Evolutionary conservation across 2,888 invertebrate genomes (phyloP).

Genomic region (Xylophagus ater): DNA sequence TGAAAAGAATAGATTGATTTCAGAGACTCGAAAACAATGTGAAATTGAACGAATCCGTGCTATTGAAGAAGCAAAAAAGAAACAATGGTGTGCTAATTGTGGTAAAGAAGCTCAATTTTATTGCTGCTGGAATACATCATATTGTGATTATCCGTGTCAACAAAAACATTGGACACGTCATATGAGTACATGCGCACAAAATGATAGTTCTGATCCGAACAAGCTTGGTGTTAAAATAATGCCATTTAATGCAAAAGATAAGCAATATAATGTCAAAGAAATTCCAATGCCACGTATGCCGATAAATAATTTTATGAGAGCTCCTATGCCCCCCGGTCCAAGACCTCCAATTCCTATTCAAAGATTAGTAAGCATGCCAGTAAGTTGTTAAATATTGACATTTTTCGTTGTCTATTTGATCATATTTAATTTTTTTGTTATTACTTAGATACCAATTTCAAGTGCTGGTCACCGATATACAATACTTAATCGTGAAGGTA

Average conservation of each 20-base stretch:
- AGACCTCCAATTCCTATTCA: conserved; percentile 23
- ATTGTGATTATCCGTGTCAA: conserved; percentile 84
- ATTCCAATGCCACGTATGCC: conserved; percentile 4
- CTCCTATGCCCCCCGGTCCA: conserved; percentile 9
- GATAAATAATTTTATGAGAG: conserved; percentile 7
- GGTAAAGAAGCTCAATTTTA: conserved; percentile 80
- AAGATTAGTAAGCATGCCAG: conserved; percentile 29
- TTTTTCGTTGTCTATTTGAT: neutral
- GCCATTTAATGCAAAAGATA: conserved; percentile 11
- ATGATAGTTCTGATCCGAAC: conserved; percentile 15
- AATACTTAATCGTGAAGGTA: conserved; percentile 23
- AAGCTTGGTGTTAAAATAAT: conserved; percentile 13
- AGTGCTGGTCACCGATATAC: conserved; percentile 6
- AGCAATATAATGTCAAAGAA: conserved; percentile 11
- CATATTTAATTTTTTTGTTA: neutral
- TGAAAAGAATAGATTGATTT: conserved; percentile 53
- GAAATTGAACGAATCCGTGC: conserved; percentile 60
- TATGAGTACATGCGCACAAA: conserved; percentile 33
- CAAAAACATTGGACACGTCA: conserved; percentile 76
- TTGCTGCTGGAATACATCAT: conserved; percentile 94
- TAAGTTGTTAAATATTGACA: conserved; percentile 19
- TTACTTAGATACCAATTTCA: conserved; percentile 27
- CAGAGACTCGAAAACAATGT: conserved; percentile 52
- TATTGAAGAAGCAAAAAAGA: conserved; percentile 65
- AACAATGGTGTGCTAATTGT: conserved; percentile 89